Evolutionary conservation across 2,888 invertebrate species (phyloP).

Genomic region (Cheilosia scutellata): DNA sequence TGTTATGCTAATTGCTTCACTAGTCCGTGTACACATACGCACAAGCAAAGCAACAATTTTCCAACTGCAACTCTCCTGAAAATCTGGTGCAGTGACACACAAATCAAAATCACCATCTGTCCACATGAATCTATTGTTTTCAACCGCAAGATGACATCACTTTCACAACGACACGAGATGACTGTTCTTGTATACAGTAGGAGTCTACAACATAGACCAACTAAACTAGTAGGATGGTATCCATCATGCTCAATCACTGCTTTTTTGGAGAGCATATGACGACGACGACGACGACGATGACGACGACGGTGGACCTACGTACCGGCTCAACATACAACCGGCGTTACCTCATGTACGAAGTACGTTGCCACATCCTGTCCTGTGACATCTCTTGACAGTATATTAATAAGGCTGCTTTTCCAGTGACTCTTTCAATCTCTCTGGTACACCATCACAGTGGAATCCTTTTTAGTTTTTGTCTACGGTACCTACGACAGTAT

Average conservation of each 20-base stretch:
- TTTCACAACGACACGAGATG: constrained; percentile 35
- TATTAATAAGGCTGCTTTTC: constrained; percentile 67
- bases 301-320: constrained; percentile 39
- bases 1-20: constrained; percentile 73
- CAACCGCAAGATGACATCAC: constrained; percentile 65
- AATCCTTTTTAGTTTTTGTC: constrained; percentile 10
- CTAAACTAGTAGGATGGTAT: background rate
- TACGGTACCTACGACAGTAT: background rate
- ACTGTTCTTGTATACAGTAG: background rate
- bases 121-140: constrained; percentile 69
- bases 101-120: constrained; percentile 76
- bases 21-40: constrained; percentile 28
- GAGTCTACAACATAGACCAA: background rate
- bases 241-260: background rate
- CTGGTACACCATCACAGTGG: constrained; percentile 34
- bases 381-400: constrained; percentile 74
- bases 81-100: constrained; percentile 69
- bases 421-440: constrained; percentile 39
- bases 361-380: constrained; percentile 64
- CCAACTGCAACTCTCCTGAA: constrained; percentile 45
- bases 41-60: constrained; percentile 43
- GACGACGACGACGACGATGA: constrained; percentile 20
- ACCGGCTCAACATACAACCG: constrained; percentile 52
- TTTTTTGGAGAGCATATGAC: constrained; percentile 9
- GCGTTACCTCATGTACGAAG: constrained; percentile 50